Evolutionary conservation across 2,113 vertebrate genomes (phyloP).

Genomic region (Ceyx margarethae): DNA sequence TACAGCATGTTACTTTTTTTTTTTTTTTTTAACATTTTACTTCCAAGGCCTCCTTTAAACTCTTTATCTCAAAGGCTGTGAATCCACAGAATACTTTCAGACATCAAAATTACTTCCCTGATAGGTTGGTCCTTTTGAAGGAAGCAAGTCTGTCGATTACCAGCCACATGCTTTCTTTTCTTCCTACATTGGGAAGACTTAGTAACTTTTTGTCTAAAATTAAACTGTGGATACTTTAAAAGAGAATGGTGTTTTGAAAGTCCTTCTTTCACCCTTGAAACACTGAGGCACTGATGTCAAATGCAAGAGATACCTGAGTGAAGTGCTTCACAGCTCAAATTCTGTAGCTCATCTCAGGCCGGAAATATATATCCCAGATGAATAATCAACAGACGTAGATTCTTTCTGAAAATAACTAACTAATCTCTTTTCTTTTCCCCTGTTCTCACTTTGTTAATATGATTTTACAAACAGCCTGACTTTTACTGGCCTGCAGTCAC

Average conservation of each 20-base stretch:
- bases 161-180: background rate
- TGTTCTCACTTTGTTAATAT: background rate
- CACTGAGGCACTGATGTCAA: background rate
- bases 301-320: background rate
- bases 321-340: background rate
- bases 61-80: background rate
- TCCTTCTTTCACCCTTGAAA: background rate
- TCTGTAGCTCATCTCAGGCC: background rate
- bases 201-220: background rate
- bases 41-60: background rate
- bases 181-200: background rate
- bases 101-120: background rate
- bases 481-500: slow-evolving; percentile 2
- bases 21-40: background rate
- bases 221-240: background rate
- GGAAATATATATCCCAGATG: background rate
- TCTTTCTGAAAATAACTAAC: background rate
- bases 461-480: slow-evolving; percentile 18
- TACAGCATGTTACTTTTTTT: background rate
- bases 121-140: background rate
- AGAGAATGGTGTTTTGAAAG: background rate
- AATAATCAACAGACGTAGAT: background rate
- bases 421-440: background rate
- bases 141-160: background rate
- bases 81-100: background rate